phyloP scores from a whole-genome alignment of 2,113 vertebrate species.

The Myotis lucifugus region DNA sequence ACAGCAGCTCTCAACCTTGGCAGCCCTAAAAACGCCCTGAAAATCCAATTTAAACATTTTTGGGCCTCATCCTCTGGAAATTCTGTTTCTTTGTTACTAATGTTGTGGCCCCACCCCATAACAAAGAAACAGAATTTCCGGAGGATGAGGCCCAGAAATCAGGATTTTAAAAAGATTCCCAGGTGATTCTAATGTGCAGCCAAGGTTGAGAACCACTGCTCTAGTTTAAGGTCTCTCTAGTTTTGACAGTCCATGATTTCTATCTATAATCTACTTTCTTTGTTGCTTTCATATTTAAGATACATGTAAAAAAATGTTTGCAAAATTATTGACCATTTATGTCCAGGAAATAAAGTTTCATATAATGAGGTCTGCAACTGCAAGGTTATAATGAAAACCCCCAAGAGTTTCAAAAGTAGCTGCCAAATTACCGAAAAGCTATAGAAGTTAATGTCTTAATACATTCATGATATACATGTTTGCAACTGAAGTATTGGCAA shows the following conservation, averaged over 20 bases:
- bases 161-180: no score
- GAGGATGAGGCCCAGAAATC: no score
- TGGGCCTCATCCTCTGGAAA: no score
- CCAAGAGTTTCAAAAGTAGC: slow-evolving; percentile 8
- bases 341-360: slow-evolving; percentile 15
- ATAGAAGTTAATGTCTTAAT: slow-evolving; percentile 20
- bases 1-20: no score
- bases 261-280: background rate
- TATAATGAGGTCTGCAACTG: slow-evolving; percentile 20
- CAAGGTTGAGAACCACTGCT: no score
- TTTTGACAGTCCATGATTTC: background rate
- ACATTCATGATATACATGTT: background rate
- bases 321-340: slow-evolving; percentile 15
- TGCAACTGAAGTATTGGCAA: background rate
- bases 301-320: background rate
- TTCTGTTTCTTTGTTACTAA: no score
- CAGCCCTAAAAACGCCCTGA: no score
- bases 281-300: background rate
- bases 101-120: no score
- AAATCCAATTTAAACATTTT: no score
- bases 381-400: slow-evolving; percentile 1
- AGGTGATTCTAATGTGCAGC: no score
- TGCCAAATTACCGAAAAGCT: slow-evolving; percentile 6
- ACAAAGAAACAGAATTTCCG: no score
- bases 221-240: background rate